Conservation (phyloP, 2,888 invertebrate species). For the Rotaria macrura region DNA sequence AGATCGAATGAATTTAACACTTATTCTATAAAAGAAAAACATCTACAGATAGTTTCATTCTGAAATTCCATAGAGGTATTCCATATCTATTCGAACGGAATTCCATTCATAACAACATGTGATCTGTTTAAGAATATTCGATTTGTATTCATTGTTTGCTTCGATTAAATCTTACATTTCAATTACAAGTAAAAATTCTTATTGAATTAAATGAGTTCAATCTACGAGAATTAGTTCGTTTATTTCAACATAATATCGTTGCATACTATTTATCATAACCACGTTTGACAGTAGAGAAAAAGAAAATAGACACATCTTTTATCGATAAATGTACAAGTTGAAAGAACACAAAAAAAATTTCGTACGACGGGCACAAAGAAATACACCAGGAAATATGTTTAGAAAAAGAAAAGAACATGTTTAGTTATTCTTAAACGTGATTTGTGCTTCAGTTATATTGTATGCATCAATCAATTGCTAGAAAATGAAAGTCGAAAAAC, state of each 20-base stretch:
- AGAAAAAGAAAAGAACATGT: neutral
- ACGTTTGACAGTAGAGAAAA: neutral
- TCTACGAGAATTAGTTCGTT: neutral
- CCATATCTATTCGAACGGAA: no score
- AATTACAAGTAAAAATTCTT: no score
- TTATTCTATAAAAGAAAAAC: no score
- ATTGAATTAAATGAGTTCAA: no score
- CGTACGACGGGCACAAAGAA: neutral
- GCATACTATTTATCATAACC: neutral
- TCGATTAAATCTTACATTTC: no score
- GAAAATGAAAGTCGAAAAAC: neutral
- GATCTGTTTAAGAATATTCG: no score
- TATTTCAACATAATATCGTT: neutral
- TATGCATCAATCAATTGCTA: neutral
- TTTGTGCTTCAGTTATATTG: neutral
- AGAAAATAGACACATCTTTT: neutral
- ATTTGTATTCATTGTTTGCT: no score
- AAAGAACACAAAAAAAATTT: neutral
- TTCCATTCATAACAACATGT: no score
- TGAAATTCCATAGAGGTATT: no score
- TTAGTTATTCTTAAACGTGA: neutral
- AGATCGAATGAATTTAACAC: no score
- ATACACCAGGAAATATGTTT: neutral
- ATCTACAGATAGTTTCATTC: no score
- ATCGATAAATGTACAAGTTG: neutral